Evolutionary conservation across 2,797 vertebrate species (phyloP).

Genomic region (Pangasius mekongensis): DNA sequence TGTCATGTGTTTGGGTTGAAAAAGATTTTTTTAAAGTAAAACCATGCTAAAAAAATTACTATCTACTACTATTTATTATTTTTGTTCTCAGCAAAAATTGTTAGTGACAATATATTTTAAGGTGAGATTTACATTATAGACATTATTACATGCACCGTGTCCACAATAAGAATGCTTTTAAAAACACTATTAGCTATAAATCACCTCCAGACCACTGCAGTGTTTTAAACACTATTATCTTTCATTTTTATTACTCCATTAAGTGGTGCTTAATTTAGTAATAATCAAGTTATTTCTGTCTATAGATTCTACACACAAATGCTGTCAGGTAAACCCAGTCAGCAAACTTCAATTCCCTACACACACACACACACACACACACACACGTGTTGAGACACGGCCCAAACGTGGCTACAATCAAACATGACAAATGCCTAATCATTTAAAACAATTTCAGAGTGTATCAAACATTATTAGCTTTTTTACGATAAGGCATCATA

Average conservation of each 20-base stretch:
- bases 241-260: background rate
- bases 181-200: background rate
- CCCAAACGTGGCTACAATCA: no score
- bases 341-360: no score
- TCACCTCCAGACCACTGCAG: background rate
- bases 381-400: no score
- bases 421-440: no score
- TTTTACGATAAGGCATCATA: no score
- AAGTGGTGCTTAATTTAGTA: background rate
- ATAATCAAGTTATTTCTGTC: background rate
- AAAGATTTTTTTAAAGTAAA: background rate
- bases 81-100: no score
- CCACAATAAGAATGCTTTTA: background rate
- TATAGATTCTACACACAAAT: background rate
- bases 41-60: background rate
- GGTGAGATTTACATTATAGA: background rate
- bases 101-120: background rate
- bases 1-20: background rate
- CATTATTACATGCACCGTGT: background rate
- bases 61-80: no score
- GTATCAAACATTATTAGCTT: no score
- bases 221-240: background rate
- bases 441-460: no score
- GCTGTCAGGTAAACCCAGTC: no score
- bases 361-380: no score